Conservation (phyloP, 2,888 invertebrate species). For the Eupithecia insigniata region DNA sequence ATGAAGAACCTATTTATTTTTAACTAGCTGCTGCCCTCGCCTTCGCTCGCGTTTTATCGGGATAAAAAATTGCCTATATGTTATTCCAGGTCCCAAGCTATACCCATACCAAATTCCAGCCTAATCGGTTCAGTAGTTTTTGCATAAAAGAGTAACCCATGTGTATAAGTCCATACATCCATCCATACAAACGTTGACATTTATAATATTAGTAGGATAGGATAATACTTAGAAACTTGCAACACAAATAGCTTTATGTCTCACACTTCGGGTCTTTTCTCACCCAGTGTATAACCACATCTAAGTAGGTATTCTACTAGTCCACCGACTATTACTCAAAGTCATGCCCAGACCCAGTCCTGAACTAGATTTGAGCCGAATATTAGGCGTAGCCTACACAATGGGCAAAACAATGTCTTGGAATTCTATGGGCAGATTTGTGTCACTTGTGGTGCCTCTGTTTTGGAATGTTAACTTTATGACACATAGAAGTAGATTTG, state of each 20-base stretch:
- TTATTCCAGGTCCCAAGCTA: too few relatives aligned
- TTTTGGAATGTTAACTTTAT: neutral
- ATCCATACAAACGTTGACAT: too few relatives aligned
- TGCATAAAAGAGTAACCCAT: too few relatives aligned
- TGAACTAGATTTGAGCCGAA: constrained; percentile 21
- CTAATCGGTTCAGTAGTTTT: too few relatives aligned
- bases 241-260: too few relatives aligned
- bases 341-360: constrained; percentile 29
- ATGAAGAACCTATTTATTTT: too few relatives aligned
- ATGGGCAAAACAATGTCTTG: constrained; percentile 38
- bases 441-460: constrained; percentile 12
- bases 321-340: constrained; percentile 31
- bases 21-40: too few relatives aligned
- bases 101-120: too few relatives aligned
- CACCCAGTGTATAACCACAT: constrained; percentile 13
- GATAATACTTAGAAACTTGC: neutral
- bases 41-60: too few relatives aligned
- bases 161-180: too few relatives aligned
- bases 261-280: neutral
- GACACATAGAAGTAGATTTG: neutral
- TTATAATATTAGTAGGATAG: too few relatives aligned
- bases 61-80: too few relatives aligned
- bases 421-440: constrained; percentile 37
- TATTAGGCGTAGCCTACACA: constrained; percentile 41
- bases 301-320: constrained; percentile 19